Percentiles rank a stretch among this genome's conserved stretches.
Evolutionary conservation across 2,113 vertebrate species (phyloP).

Genomic region (Gallinago media): DNA sequence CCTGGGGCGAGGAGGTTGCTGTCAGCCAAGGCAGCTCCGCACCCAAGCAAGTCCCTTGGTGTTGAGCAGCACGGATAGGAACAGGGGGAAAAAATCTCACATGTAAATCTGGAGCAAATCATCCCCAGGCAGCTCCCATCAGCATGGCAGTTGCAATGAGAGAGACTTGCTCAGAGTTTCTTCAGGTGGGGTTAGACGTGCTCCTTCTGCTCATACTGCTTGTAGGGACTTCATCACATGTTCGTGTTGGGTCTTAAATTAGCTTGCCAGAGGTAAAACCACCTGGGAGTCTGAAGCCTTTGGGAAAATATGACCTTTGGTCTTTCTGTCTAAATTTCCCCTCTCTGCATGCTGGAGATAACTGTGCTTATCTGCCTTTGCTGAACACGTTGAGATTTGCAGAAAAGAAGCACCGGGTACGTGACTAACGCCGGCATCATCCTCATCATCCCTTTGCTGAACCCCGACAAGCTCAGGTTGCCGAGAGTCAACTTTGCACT

Average conservation of each 20-base stretch:
- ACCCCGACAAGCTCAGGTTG: not conserved
- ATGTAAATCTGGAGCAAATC: rapidly evolving
- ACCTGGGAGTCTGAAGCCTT: not conserved
- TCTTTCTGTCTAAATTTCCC: not conserved
- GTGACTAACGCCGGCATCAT: not conserved
- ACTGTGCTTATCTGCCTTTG: not conserved
- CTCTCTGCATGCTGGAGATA: not conserved
- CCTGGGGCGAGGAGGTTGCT: rapidly evolving
- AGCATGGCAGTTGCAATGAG: rapidly evolving
- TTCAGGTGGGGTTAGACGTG: not conserved
- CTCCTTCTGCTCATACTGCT: not conserved
- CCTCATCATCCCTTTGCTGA: not conserved
- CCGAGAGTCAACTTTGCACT: constrained; percentile 16
- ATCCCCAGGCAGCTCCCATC: not conserved
- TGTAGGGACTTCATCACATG: not conserved
- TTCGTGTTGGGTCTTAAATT: rapidly evolving
- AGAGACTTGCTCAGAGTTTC: not conserved
- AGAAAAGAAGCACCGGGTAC: not conserved
- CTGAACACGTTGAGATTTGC: not conserved
- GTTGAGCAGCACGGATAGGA: not conserved
- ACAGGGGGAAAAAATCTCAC: not conserved
- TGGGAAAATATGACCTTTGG: not conserved
- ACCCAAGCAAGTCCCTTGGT: not conserved
- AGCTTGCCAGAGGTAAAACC: not conserved
- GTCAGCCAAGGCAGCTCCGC: rapidly evolving